These are phyloP conservation scores for Proteles cristata DNA, from an alignment of 2,113 vertebrate species.

Conservation along the genomic window DNA sequence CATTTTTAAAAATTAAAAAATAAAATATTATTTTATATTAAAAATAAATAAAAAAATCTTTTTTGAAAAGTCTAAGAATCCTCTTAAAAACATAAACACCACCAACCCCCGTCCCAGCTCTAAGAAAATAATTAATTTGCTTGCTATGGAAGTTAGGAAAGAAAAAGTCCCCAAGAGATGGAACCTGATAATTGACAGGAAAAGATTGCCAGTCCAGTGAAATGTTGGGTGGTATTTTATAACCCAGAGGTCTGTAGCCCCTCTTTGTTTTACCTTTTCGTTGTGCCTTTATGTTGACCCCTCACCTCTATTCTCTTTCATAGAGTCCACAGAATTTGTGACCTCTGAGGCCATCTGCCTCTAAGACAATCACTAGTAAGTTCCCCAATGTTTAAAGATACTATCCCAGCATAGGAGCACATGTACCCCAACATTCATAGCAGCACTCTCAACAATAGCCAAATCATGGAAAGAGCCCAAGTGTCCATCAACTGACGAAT, in stretches of 20 bases:
- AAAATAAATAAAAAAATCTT: too few species aligned
- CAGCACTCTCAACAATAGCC: too few species aligned
- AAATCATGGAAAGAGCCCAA: too few species aligned
- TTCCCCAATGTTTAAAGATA: background rate
- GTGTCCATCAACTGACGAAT: too few species aligned
- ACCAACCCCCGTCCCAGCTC: background rate
- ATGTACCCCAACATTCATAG: too few species aligned
- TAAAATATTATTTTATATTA: too few species aligned
- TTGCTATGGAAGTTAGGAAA: background rate
- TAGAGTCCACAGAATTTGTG: background rate
- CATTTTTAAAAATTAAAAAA: too few species aligned
- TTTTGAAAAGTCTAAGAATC: background rate
- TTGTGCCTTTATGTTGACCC: background rate
- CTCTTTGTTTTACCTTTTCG: background rate
- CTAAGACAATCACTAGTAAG: background rate
- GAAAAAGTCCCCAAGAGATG: background rate
- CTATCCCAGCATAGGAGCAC: background rate
- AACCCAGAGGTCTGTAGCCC: background rate
- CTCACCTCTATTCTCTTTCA: background rate
- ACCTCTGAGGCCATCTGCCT: background rate
- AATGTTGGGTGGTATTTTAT: background rate
- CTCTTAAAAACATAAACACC: background rate
- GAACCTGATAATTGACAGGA: background rate
- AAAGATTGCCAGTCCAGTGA: background rate
- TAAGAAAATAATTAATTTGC: background rate